Conservation (phyloP, 2,888 invertebrate genomes). For the Rhorus exstirpatorius region DNA sequence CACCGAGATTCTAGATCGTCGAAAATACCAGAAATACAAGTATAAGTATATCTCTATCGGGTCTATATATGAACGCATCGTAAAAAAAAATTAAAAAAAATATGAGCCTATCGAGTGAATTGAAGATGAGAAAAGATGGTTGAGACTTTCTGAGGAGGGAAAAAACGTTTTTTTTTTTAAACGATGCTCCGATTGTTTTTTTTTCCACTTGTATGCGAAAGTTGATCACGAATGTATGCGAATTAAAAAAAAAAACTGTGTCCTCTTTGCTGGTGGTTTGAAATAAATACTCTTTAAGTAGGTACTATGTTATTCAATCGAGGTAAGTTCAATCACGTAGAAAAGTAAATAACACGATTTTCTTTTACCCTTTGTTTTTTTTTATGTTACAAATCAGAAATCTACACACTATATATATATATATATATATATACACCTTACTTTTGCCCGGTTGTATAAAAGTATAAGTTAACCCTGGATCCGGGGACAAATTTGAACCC, state of each 20-base stretch:
- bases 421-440: background rate
- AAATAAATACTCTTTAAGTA: constrained; percentile 62
- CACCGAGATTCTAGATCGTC: too few relatives aligned
- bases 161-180: too few relatives aligned
- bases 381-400: constrained; percentile 62
- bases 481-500: too few relatives aligned
- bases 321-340: constrained; percentile 51
- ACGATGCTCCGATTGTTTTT: constrained; percentile 51
- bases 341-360: constrained; percentile 20
- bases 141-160: too few relatives aligned
- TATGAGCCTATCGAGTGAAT: too few relatives aligned
- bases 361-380: constrained; percentile 39
- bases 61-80: too few relatives aligned
- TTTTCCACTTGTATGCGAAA: constrained; percentile 41
- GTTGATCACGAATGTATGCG: constrained; percentile 30
- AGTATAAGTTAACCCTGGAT: too few relatives aligned
- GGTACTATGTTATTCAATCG: constrained; percentile 24
- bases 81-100: too few relatives aligned
- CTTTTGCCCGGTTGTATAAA: constrained; percentile 58
- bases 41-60: too few relatives aligned
- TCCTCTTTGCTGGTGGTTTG: constrained; percentile 55
- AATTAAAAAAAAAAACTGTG: constrained; percentile 15
- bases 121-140: too few relatives aligned
- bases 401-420: constrained; percentile 39
- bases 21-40: too few relatives aligned